These are phyloP conservation scores for Eristalinus sepulchralis DNA, from an alignment of 2,888 invertebrate genomes.

Conservation along the genomic window DNA sequence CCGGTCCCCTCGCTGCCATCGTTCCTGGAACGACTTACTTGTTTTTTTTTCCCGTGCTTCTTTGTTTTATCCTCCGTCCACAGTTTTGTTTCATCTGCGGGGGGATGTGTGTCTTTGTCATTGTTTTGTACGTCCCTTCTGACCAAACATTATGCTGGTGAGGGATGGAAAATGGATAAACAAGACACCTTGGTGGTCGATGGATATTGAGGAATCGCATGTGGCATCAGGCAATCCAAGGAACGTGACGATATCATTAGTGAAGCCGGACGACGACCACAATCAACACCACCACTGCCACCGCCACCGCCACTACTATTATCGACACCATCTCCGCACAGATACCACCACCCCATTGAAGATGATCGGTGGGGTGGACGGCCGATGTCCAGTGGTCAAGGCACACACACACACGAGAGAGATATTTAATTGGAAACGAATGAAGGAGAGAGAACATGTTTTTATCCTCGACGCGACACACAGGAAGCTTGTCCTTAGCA, in stretches of 20 bases:
- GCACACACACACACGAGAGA: background rate
- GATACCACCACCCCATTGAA: background rate
- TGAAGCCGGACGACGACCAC: constrained; percentile 27
- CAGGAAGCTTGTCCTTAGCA: constrained; percentile 59
- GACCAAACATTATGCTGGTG: constrained; percentile 61
- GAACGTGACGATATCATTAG: constrained; percentile 71
- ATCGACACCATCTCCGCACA: constrained; percentile 25
- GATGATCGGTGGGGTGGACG: constrained; percentile 16
- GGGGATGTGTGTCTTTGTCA: background rate
- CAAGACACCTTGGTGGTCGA: constrained; percentile 66
- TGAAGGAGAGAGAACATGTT: constrained; percentile 44
- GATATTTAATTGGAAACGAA: constrained; percentile 65
- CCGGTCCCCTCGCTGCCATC: constrained; percentile 27
- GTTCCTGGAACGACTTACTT: constrained; percentile 39
- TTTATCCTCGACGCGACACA: constrained; percentile 52
- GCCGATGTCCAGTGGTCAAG: background rate
- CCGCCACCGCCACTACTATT: background rate
- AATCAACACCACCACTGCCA: background rate
- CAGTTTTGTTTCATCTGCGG: constrained; percentile 38
- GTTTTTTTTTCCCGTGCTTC: background rate
- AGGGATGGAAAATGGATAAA: constrained; percentile 26
- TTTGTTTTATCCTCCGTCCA: background rate
- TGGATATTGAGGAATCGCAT: constrained; percentile 60
- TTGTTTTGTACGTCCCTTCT: constrained; percentile 41
- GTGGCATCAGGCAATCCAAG: constrained; percentile 64